A percentile compares a stretch with the other conserved stretches of the same genome.
Conservation (phyloP, 2,797 vertebrate genomes). For the Tapirus indicus region DNA sequence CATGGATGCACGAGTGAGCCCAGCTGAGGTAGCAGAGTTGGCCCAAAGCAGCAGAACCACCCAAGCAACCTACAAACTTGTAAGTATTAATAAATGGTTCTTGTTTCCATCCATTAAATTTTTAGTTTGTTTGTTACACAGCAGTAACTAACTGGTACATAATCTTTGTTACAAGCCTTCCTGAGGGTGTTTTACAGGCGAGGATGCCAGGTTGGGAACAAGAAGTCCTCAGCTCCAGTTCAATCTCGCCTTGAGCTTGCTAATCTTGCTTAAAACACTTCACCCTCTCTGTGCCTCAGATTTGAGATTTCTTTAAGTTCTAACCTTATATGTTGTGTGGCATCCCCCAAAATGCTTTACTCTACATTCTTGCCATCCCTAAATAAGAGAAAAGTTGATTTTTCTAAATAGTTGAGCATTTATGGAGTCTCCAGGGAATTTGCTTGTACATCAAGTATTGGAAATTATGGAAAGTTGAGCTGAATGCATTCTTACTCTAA, state of each 20-base stretch:
- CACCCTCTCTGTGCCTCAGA: neutral
- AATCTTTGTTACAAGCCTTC: neutral
- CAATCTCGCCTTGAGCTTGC: neutral
- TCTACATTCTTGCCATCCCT: neutral
- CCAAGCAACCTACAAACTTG: neutral
- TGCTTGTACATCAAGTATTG: neutral
- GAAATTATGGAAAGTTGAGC: conserved; percentile 19
- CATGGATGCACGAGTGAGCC: neutral
- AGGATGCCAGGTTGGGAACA: neutral
- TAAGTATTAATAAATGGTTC: neutral
- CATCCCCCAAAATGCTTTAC: neutral
- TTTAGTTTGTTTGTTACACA: neutral
- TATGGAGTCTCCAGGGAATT: neutral
- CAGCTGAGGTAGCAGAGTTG: neutral
- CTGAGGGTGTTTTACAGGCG: neutral
- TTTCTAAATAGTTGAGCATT: neutral
- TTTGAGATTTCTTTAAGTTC: neutral
- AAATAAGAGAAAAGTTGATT: neutral
- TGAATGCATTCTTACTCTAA: neutral
- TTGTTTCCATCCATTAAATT: neutral
- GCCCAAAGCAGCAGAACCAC: neutral
- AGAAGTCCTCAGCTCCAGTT: neutral
- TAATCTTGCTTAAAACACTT: neutral
- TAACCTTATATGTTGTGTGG: neutral
- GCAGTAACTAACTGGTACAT: neutral